Base-by-base conservation (phyloP, 2,888 invertebrate species). In the Bugulina stolonifera region DNA sequence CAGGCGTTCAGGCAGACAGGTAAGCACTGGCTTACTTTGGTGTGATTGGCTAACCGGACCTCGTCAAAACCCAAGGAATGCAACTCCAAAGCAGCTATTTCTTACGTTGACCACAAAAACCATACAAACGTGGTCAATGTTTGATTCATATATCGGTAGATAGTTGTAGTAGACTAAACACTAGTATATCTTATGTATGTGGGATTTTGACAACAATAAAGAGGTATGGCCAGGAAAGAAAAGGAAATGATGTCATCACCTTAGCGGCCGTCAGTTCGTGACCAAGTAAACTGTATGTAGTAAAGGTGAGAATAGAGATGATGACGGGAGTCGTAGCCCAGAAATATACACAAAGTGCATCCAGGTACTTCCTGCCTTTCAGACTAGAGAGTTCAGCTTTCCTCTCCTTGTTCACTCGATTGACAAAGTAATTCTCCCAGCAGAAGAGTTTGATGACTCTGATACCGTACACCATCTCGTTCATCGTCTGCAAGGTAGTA, bases 261-360 rank as follows among this genome's bases (percentile, higher is more conserved):
- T 91, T 93, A 29, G 95, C 91, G 1, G 97, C 94, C 69, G 91
- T 91, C 14, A 98, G 87, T 69, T 89, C 86, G 77, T 86, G 91
- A 88, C 73, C 93, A 91, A 86, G 76, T 70, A 85, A 74, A 1
- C 83, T 81, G 77, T 86, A 86, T 0, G 86, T 85, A n/a, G 82
- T 79, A 75, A 87, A 85, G 25, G 86, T 86, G 18, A 85, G 78
- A 23, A 86, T 83, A 72, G 83, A 84, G 71, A 87, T 86, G n/a
- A 86, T 77, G 34, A 97, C 93, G 0, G 98, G 98, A 5, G 97
- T 97, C 0, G 94, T 94, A 0, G 98, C 98, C 98, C 98, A 99
- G 84, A 99, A 91, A 83, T 94, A 98, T 22, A 99, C 98, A 85
- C 98, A 99, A 74, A 95, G 86, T 0, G 98, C 98, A 86, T 99